A percentile compares a stretch with the other conserved stretches of the same genome.
Conservation (phyloP, 2,113 vertebrate species). For the Meles meles region DNA sequence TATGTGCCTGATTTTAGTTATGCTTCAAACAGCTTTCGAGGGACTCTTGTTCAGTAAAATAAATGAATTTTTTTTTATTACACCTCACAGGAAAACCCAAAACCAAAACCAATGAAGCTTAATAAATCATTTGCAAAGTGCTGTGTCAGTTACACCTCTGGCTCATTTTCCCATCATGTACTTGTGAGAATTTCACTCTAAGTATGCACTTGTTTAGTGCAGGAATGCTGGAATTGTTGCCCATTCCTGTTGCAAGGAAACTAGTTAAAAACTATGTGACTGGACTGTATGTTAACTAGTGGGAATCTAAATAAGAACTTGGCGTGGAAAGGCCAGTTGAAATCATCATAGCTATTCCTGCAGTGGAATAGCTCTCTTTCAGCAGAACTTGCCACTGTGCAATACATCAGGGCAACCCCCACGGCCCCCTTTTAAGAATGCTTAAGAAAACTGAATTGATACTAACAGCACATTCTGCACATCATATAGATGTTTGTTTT, state of each 20-base stretch:
- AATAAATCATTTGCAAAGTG: background rate
- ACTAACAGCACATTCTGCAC: background rate
- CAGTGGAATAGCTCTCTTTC: background rate
- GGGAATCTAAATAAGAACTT: background rate
- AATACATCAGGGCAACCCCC: background rate
- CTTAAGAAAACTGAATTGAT: background rate
- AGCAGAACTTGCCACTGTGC: background rate
- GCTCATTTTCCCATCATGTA: background rate
- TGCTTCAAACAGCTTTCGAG: background rate
- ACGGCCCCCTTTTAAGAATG: background rate
- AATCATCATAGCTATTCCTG: background rate
- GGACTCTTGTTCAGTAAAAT: background rate
- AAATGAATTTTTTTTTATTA: background rate
- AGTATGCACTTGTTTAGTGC: background rate
- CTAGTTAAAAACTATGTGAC: background rate
- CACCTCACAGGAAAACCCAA: background rate
- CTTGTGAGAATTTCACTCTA: background rate
- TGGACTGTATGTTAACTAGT: background rate
- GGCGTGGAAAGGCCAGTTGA: background rate
- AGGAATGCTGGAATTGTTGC: background rate
- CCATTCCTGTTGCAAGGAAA: background rate
- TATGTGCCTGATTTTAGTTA: background rate
- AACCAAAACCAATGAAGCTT: background rate
- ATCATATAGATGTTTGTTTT: background rate
- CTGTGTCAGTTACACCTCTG: background rate